Evolutionary conservation across 2,888 invertebrate genomes (phyloP).

Genomic region (Erannis defoliaria): DNA sequence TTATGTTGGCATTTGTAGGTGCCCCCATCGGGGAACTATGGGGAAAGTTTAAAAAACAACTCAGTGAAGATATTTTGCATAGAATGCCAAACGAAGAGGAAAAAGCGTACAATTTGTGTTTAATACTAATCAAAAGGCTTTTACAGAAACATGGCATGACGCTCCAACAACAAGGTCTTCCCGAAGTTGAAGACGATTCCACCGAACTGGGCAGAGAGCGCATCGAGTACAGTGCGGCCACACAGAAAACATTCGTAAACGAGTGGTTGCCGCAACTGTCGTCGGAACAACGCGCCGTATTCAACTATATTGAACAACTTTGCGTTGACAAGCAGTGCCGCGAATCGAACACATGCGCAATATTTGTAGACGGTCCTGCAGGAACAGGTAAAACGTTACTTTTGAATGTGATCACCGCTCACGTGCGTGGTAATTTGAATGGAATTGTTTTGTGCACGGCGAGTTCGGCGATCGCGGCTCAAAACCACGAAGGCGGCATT

Average conservation of each 20-base stretch:
- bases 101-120: no score
- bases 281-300: not conserved
- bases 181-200: no score
- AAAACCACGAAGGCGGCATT: no score
- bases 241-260: no score
- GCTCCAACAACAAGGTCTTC: no score
- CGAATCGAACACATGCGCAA: not conserved
- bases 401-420: not conserved
- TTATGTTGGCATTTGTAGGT: not conserved
- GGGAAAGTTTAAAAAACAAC: not conserved
- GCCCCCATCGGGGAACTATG: not conserved
- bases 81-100: not conserved
- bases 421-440: no score
- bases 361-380: not conserved
- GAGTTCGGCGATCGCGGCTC: no score
- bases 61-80: not conserved
- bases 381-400: not conserved
- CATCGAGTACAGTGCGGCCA: no score
- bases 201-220: no score
- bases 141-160: not conserved
- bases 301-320: not conserved
- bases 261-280: no score
- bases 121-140: not conserved
- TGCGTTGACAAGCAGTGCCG: not conserved
- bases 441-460: no score